Conservation (phyloP, 2,888 invertebrate species). For the Glaucopsyche alexis region DNA sequence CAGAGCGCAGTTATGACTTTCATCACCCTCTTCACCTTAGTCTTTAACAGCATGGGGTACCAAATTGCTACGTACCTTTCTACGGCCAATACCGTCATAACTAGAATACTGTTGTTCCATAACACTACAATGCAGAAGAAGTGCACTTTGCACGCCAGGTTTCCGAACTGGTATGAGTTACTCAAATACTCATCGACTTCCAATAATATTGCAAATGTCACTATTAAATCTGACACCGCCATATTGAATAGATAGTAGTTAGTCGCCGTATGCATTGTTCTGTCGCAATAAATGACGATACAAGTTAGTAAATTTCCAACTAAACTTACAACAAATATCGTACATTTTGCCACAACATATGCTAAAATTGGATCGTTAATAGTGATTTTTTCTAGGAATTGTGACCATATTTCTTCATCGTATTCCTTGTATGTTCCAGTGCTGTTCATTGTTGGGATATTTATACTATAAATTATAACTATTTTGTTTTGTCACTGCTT, state of each 20-base stretch:
- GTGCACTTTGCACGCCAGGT: constrained; percentile 52
- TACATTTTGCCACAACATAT: constrained; percentile 40
- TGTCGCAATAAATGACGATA: constrained; percentile 63
- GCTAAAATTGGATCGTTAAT: constrained; percentile 44
- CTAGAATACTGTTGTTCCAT: constrained; percentile 58
- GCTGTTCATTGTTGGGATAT: constrained; percentile 14
- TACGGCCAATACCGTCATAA: constrained; percentile 56
- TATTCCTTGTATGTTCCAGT: constrained; percentile 33
- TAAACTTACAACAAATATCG: constrained; percentile 51
- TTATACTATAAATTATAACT: not conserved
- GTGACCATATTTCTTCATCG: constrained; percentile 48
- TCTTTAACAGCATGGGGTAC: constrained; percentile 51
- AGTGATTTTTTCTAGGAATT: constrained; percentile 44
- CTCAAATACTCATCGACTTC: constrained; percentile 47
- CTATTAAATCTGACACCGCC: constrained; percentile 62
- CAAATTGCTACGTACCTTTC: constrained; percentile 60
- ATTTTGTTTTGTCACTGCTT: not conserved
- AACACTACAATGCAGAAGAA: constrained; percentile 51
- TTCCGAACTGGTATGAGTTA: constrained; percentile 44
- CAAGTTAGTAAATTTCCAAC: constrained; percentile 65
- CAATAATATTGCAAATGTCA: constrained; percentile 55
- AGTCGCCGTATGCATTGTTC: constrained; percentile 64
- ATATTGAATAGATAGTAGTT: constrained; percentile 67
- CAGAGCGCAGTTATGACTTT: constrained; percentile 53
- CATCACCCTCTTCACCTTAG: constrained; percentile 51